Evolutionary conservation across 2,113 vertebrate genomes (phyloP).

Genomic region (Peromyscus maniculatus): DNA sequence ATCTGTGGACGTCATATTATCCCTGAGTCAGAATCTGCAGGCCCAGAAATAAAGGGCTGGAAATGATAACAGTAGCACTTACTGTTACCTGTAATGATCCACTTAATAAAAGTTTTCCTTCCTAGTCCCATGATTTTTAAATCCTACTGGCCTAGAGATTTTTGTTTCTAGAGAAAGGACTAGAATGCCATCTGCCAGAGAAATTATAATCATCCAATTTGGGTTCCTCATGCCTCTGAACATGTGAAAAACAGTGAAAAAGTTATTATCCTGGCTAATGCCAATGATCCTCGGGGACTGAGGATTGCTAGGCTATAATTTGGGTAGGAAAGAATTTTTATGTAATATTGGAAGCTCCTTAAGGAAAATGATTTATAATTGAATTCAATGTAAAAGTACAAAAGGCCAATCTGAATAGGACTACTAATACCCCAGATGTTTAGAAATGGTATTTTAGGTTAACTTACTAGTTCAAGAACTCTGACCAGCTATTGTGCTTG

Average conservation of each 20-base stretch:
- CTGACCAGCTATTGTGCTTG: not conserved
- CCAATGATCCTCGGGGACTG: not conserved
- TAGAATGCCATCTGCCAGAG: not conserved
- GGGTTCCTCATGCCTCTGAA: not conserved
- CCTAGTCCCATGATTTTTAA: not conserved
- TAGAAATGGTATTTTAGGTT: not conserved
- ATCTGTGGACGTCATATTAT: not conserved
- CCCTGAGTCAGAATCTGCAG: not conserved
- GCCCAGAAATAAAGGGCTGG: not conserved
- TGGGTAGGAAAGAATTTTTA: not conserved
- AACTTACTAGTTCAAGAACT: not conserved
- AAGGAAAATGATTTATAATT: not conserved
- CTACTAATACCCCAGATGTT: not conserved
- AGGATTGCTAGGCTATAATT: not conserved
- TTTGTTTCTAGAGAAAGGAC: not conserved
- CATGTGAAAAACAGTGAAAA: not conserved
- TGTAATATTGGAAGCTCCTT: not conserved
- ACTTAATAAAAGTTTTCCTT: not conserved
- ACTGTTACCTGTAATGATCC: not conserved
- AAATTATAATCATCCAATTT: not conserved
- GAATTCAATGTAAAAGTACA: not conserved
- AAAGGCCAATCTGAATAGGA: not conserved
- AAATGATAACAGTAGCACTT: not conserved
- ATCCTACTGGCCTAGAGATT: not conserved
- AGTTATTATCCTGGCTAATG: not conserved